These are phyloP conservation scores for Calycopis cecrops DNA, from an alignment of 1,140 invertebrate genomes.

Conservation along the genomic window DNA sequence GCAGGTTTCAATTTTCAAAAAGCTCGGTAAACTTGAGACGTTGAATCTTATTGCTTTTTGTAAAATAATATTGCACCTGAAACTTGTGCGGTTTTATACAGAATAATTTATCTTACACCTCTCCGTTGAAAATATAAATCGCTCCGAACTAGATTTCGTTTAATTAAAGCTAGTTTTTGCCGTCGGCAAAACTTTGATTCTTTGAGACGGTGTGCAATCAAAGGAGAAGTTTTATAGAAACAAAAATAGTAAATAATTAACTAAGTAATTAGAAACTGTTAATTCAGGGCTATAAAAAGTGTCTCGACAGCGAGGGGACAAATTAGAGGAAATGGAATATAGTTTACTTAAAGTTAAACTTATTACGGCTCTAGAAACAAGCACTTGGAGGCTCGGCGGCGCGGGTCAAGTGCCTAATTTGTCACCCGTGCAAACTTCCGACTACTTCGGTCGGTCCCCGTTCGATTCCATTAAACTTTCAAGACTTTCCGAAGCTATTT, in stretches of 20 bases:
- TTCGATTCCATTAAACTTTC: constrained; percentile 75
- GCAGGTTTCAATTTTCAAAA: constrained; percentile 65
- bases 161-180: constrained; percentile 15
- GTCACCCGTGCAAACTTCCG: constrained; percentile 70
- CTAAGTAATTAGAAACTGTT: constrained; percentile 48
- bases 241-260: constrained; percentile 23
- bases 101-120: constrained; percentile 20
- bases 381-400: constrained; percentile 57
- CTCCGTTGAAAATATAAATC: constrained; percentile 13
- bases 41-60: constrained; percentile 42
- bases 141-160: constrained; percentile 8
- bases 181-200: constrained; percentile 4
- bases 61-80: constrained; percentile 52
- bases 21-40: constrained; percentile 48
- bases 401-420: constrained; percentile 74
- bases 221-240: constrained; percentile 14
- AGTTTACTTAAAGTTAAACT: constrained; percentile 75
- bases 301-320: constrained; percentile 49
- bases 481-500: constrained; percentile 72
- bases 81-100: constrained; percentile 21
- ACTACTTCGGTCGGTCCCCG: constrained; percentile 57
- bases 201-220: constrained; percentile 4
- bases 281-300: constrained; percentile 62
- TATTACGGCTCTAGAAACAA: constrained; percentile 72
- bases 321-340: constrained; percentile 74